A percentile compares a stretch with the other conserved stretches of the same genome.
Conservation (phyloP, 2,888 invertebrate genomes). For the Allygus modestus region DNA sequence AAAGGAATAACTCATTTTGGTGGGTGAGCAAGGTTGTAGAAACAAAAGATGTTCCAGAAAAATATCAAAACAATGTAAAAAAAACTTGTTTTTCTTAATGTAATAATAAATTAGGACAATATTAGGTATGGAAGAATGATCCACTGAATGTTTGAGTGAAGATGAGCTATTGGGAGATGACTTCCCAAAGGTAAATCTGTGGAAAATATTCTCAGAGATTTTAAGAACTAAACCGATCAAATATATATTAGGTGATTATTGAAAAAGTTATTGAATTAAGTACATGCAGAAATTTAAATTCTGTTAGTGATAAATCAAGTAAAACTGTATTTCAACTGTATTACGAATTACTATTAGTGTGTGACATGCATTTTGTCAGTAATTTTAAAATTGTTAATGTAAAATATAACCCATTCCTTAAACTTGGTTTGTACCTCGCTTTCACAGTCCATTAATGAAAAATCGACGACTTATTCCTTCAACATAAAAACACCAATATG, state of each 20-base stretch:
- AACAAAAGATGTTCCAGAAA: too few relatives aligned
- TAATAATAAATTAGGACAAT: too few relatives aligned
- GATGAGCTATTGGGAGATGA: too few relatives aligned
- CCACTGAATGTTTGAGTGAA: too few relatives aligned
- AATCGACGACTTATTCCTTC: constrained; percentile 8
- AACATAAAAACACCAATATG: constrained; percentile 5
- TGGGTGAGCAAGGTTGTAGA: too few relatives aligned
- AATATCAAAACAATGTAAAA: too few relatives aligned
- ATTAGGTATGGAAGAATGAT: too few relatives aligned
- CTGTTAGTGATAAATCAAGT: not conserved
- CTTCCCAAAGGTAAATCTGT: too few relatives aligned
- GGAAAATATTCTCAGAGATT: too few relatives aligned
- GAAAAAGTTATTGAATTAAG: not conserved
- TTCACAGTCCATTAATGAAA: constrained; percentile 5
- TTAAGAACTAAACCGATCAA: too few relatives aligned
- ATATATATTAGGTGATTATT: not conserved
- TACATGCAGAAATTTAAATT: not conserved
- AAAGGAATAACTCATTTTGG: too few relatives aligned
- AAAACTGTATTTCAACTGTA: not conserved
- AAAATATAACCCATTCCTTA: constrained; percentile 22
- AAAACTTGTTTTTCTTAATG: too few relatives aligned
- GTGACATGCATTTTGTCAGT: constrained; percentile 35
- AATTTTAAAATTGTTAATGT: constrained; percentile 11
- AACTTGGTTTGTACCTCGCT: constrained; percentile 9
- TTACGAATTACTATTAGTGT: not conserved